phyloP scores from a whole-genome alignment of 2,113 vertebrate species.

The Manacus vitellinus region DNA sequence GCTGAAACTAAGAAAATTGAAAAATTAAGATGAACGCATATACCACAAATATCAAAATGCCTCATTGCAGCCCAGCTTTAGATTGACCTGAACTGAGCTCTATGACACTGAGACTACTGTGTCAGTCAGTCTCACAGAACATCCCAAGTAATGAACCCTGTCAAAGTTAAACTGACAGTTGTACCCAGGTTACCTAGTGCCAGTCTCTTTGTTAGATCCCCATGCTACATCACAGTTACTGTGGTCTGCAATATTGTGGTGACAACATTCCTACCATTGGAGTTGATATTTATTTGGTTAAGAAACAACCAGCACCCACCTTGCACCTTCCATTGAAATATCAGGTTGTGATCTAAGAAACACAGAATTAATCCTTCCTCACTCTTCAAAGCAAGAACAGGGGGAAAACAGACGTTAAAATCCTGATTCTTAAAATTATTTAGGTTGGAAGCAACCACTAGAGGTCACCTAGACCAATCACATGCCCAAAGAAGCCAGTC shows the following conservation, averaged over 20 bases:
- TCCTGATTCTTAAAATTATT: not conserved
- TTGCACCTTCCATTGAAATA: not conserved
- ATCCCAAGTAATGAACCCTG: not conserved
- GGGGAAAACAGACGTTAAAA: not conserved
- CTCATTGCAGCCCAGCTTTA: not conserved
- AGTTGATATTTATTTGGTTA: not conserved
- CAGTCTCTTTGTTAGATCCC: not conserved
- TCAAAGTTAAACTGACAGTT: not conserved
- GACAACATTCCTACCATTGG: fast-evolving
- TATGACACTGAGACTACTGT: fast-evolving
- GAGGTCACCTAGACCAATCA: not conserved
- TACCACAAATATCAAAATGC: not conserved
- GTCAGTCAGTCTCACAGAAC: not conserved
- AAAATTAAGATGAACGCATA: not conserved
- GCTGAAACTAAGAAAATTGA: not conserved
- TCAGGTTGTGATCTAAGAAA: not conserved
- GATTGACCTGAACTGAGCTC: not conserved
- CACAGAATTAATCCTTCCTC: not conserved
- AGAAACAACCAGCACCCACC: not conserved
- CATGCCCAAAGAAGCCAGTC: not conserved
- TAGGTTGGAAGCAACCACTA: not conserved
- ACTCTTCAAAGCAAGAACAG: not conserved
- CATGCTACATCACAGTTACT: not conserved
- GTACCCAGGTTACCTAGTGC: not conserved
- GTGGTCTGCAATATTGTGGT: not conserved